These are phyloP conservation scores for Peromyscus californicus DNA, from an alignment of 2,113 vertebrate species.

Conservation along the genomic window DNA sequence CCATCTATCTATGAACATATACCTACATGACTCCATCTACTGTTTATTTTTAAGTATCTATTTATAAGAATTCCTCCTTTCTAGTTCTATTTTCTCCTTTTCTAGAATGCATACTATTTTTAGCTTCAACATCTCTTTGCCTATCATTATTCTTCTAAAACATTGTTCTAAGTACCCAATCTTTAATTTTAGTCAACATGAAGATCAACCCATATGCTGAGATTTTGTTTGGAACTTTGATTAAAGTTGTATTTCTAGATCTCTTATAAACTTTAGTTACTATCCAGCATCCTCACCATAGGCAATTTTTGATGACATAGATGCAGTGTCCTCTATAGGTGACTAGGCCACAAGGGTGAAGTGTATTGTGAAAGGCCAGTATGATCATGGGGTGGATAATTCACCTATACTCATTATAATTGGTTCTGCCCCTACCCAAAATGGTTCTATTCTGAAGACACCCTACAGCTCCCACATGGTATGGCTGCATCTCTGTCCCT, in stretches of 20 bases:
- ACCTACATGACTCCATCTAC: neutral
- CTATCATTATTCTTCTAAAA: neutral
- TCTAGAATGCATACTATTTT: neutral
- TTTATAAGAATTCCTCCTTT: neutral
- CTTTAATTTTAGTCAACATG: neutral
- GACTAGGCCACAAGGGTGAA: neutral
- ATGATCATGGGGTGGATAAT: neutral
- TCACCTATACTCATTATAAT: neutral
- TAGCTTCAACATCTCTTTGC: neutral
- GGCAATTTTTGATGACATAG: neutral
- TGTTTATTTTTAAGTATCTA: neutral
- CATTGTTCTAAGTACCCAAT: neutral
- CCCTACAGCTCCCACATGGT: too few relatives aligned
- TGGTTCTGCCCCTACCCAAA: neutral
- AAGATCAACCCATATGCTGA: neutral
- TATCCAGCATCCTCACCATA: too few relatives aligned
- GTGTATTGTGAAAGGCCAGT: neutral
- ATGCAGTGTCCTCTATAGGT: neutral
- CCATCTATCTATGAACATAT: neutral
- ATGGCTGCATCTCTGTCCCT: neutral
- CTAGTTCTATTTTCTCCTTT: neutral
- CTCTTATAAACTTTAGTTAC: neutral
- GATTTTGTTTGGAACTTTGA: neutral
- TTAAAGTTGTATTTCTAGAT: neutral
- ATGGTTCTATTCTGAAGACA: neutral